Conservation (phyloP, 2,797 vertebrate genomes). For the Poecile montanus region DNA sequence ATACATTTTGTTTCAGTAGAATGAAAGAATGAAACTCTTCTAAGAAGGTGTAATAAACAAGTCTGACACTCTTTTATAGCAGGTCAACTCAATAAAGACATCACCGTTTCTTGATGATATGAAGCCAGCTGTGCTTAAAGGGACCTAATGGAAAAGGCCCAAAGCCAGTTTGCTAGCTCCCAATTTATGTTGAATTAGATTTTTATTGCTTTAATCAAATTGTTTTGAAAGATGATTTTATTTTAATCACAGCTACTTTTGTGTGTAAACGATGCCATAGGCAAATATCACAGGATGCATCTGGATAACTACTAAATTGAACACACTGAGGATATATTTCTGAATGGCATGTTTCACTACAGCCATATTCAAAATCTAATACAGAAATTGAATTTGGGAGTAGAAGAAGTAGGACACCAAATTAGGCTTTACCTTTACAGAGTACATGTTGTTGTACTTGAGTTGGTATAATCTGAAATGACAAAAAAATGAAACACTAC, state of each 20-base stretch:
- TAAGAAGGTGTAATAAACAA: constrained; percentile 57
- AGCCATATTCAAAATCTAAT: background rate
- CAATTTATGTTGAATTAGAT: background rate
- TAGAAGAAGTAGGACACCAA: background rate
- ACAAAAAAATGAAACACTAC: background rate
- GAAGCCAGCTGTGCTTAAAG: constrained; percentile 13
- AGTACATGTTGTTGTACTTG: background rate
- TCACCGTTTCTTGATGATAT: background rate
- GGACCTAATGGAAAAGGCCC: background rate
- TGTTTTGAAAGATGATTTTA: background rate
- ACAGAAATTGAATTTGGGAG: background rate
- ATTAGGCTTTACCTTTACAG: background rate
- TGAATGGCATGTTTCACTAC: background rate
- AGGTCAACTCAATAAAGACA: constrained; percentile 41
- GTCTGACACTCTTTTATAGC: constrained; percentile 17
- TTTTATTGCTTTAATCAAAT: background rate
- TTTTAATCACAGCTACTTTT: background rate
- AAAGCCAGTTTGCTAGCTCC: background rate
- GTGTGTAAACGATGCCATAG: background rate
- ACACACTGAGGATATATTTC: background rate
- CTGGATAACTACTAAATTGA: background rate
- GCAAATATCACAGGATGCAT: background rate
- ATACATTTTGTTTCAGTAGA: constrained; percentile 1
- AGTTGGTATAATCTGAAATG: background rate
- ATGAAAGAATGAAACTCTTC: constrained; percentile 15